Base-by-base conservation (phyloP, 2,888 invertebrate species). In the Drosophila austrosaltans region DNA sequence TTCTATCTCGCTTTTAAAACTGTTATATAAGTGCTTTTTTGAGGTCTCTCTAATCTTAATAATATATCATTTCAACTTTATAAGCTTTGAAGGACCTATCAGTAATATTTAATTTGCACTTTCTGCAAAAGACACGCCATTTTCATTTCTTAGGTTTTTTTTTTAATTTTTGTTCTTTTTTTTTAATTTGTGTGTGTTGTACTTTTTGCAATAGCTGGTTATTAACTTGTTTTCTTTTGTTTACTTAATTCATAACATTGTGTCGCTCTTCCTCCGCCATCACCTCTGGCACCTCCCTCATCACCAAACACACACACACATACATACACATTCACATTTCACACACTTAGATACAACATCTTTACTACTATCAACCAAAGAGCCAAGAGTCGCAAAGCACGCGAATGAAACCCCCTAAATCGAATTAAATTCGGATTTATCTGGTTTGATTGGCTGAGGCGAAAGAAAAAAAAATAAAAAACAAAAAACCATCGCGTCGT, bases 401-500 rank as follows among this genome's bases (percentile, higher is more conserved):
- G 69, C 71, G 65, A 83, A 60, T 56, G 58, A 74, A 90, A 79
- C 90, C 84, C 78, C 87, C 77, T 89, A 82, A 82, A 90, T 86
- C 90, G 85, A 90, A 91, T 85, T 90, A 78, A 83, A 90, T 76
- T 91, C 91, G 88, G 91, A 88, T 91, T 87, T 81, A 90, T 90
- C 91, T 87, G 86, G 91, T 90, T 91, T 89, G 75, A 78, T 78
- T 82, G 81, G 82, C 73, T 61, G 70, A 10, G 57, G 36, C 22
- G 16, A 56, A 57, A 56, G 28, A 32, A 53, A 8, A 28, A 28
- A 1, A 53, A 25, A 53, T 28, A 53, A 20, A 32, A 53, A 8
- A 28, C 12, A 1, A 53, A 25, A 53, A 53, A 20, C 7, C 12
- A 32, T 16, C 56, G 32, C 48, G 22, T 22, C 48, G 48, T 48